Conservation (phyloP, 2,113 vertebrate species). For the Paramormyrops kingsleyae region DNA sequence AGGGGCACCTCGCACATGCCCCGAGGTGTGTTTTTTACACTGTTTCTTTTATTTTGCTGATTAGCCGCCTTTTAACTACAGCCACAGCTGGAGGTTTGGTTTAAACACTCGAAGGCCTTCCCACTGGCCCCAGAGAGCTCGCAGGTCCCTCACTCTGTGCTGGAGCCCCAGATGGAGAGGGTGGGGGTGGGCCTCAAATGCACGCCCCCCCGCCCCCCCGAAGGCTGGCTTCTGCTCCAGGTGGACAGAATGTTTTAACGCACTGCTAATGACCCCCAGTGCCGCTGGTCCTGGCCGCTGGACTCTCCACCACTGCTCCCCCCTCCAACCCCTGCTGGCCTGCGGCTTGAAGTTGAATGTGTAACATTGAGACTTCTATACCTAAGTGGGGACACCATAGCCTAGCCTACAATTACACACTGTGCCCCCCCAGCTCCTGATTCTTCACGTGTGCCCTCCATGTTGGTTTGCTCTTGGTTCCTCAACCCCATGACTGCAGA, state of each 20-base stretch:
- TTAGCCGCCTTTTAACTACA: not conserved
- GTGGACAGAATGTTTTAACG: slow-evolving; percentile 42
- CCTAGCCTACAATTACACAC: not conserved
- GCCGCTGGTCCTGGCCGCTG: not conserved
- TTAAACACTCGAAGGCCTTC: not conserved
- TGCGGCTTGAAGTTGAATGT: not conserved
- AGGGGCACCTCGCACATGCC: not conserved
- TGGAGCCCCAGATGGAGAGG: not conserved
- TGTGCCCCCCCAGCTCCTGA: not conserved
- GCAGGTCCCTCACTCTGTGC: not conserved
- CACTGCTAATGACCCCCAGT: slow-evolving; percentile 23
- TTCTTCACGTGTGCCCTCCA: not conserved
- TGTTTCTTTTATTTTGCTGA: not conserved
- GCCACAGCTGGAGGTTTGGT: not conserved
- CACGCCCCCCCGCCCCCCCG: not conserved
- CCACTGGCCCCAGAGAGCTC: not conserved
- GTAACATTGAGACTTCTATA: not conserved
- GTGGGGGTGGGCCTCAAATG: slow-evolving; percentile 22
- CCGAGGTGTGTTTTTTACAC: not conserved
- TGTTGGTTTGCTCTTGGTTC: not conserved
- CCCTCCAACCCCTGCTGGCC: not conserved
- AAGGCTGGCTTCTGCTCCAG: slow-evolving; percentile 11
- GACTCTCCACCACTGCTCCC: not conserved
- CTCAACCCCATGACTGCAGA: not conserved
- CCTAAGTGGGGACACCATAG: not conserved